phyloP scores from a whole-genome alignment of 2,888 invertebrate genomes.

The Gryllus longicercus region DNA sequence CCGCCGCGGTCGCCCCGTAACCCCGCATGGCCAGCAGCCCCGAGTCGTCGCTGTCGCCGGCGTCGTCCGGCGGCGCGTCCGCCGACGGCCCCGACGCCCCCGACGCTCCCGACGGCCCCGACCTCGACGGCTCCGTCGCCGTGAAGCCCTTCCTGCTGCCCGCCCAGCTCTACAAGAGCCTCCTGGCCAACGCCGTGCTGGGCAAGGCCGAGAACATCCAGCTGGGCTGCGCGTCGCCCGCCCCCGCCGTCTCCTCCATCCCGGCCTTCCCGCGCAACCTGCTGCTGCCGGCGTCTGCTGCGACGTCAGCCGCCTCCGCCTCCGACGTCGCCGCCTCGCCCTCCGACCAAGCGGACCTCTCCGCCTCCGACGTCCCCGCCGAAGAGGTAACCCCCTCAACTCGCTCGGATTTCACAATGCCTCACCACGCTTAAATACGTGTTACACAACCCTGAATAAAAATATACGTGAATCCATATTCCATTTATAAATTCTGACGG shows the following conservation, averaged over 20 bases:
- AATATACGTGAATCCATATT: too few relatives aligned
- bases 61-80: neutral
- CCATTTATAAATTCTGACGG: too few relatives aligned
- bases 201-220: constrained; percentile 47
- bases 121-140: constrained; percentile 30
- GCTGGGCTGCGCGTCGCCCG: constrained; percentile 25
- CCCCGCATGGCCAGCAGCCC: constrained; percentile 24
- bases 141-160: constrained; percentile 62
- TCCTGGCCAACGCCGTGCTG: constrained; percentile 68
- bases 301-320: too few relatives aligned
- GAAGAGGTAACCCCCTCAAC: neutral
- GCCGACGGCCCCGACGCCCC: neutral
- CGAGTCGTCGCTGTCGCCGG: constrained; percentile 23
- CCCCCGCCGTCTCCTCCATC: constrained; percentile 40
- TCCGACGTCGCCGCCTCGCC: neutral
- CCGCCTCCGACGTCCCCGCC: neutral
- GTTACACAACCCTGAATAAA: too few relatives aligned
- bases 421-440: too few relatives aligned
- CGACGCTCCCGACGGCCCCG: constrained; percentile 18
- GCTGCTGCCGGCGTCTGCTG: constrained; percentile 19
- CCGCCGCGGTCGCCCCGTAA: neutral
- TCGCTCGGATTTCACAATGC: neutral
- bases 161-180: constrained; percentile 74
- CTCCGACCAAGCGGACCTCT: neutral
- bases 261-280: constrained; percentile 49